Conservation (phyloP, 2,113 vertebrate species). For the Cyphomyrus discorhynchus region DNA sequence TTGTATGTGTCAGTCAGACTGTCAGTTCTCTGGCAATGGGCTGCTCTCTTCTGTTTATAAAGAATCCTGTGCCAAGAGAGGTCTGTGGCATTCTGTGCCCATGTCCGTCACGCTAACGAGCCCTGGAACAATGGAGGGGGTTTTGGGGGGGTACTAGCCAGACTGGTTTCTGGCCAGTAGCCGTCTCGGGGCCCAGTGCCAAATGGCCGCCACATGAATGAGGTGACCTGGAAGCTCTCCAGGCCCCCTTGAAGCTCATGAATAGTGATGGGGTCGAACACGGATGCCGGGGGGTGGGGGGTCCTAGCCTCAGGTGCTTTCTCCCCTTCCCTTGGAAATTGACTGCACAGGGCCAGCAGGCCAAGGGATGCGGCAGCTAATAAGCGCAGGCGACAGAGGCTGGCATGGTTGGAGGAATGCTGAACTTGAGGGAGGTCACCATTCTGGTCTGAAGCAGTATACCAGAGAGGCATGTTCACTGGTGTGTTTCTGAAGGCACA, state of each 20-base stretch:
- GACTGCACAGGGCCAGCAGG: neutral
- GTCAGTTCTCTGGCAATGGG: constrained; percentile 27
- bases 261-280: constrained; percentile 32
- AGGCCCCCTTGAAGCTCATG: constrained; percentile 30
- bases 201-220: neutral
- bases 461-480: neutral
- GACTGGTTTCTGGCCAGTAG: constrained; percentile 14
- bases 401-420: neutral
- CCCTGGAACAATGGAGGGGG: neutral
- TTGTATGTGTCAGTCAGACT: constrained; percentile 39
- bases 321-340: neutral
- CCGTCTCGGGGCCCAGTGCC: neutral
- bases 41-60: neutral
- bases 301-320: constrained; percentile 31
- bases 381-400: neutral
- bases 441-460: neutral
- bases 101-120: constrained; percentile 11
- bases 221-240: constrained; percentile 18
- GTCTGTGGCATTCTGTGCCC: constrained; percentile 4
- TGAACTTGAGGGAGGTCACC: neutral
- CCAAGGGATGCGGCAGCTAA: neutral
- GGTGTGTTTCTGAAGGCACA: neutral
- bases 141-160: neutral
- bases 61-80: constrained; percentile 12
- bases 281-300: constrained; percentile 25